Base-by-base conservation (phyloP, 2,888 invertebrate species). In the Andrena marginata region DNA sequence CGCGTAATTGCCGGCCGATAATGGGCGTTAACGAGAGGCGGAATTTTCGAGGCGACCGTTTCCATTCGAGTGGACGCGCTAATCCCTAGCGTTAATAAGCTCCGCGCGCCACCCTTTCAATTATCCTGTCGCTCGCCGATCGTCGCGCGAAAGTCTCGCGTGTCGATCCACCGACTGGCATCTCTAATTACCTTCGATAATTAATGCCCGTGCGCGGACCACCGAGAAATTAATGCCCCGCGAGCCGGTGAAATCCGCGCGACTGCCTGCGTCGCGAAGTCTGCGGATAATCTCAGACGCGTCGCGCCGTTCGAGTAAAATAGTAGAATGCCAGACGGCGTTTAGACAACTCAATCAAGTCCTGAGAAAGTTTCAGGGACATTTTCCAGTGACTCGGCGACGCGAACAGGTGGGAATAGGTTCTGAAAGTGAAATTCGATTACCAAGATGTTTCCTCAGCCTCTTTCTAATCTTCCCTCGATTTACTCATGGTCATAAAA, bases 151-250 rank as follows among this genome's bases (percentile, higher is more conserved):
- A 56, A 72, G 68, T 85, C 56, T 60, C 56, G 54, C n/a, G 51
- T 8, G 60, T 56, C 74, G 76, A 74, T 82, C 80, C 69, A 63
- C 72, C 51, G 26, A 72, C 16, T 35, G 77, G 8, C 63, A 65
- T 26, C 33, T 79, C 63, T 76, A 83, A 83, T 83, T 85, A 83
- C 64, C 67, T 6, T 8, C 42, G 13, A 42, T 69, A 68, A 80
- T 85, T 76, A 80, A 71, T 63, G 31, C 42, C 8, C 26, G 20
- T 54, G 63, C 48, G 75, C 63, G 56, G 62, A 72, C 70, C 54
- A 80, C 51, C 63, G 62, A 8, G 69, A 51, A 56, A 85, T 75
- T 77, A 60, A 70, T 68, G 64, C 42, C 54, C 48, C 67, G 65
- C 68, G 51, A 59, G 35, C 54, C 65, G 51, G 42, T 64, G 68